phyloP scores from a whole-genome alignment of 2,888 invertebrate genomes.

The Sturmia bella region DNA sequence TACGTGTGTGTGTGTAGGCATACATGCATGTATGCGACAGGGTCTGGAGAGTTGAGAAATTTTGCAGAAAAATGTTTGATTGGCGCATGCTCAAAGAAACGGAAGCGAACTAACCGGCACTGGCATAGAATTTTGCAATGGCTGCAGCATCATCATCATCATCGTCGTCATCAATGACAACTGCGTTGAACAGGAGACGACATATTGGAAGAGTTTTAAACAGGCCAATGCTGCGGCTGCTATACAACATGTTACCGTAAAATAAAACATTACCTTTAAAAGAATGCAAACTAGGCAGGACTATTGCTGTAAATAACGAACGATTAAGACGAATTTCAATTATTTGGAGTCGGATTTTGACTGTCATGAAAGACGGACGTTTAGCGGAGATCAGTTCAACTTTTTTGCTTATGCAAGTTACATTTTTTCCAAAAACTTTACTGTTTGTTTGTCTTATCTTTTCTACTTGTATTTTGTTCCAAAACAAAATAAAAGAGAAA shows the following conservation, averaged over 20 bases:
- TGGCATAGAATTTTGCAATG: not conserved
- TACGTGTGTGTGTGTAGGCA: no score
- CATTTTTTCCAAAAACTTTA: no score
- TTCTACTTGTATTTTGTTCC: no score
- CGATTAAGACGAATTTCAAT: no score
- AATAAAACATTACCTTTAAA: not conserved
- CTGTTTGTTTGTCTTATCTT: no score
- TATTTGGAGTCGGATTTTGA: not conserved
- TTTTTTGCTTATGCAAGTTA: not conserved
- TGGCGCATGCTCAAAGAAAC: constrained; percentile 63
- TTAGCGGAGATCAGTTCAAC: not conserved
- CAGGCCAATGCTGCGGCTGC: constrained; percentile 13
- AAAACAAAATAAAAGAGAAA: not conserved
- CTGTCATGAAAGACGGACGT: not conserved
- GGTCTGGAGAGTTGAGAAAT: constrained; percentile 7
- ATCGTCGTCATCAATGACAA: constrained; percentile 42
- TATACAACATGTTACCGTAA: not conserved
- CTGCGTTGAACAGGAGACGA: constrained; percentile 26
- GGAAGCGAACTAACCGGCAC: constrained; percentile 29
- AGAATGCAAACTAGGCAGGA: constrained; percentile 16
- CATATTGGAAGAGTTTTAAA: not conserved
- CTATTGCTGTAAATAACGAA: no score
- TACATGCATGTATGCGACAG: not conserved
- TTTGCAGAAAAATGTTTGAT: constrained; percentile 61
- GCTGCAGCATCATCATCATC: constrained; percentile 47